Evolutionary conservation across 53 echinoderm and acorn worm genomes (phyloP).

Genomic region (Crossaster papposus): DNA sequence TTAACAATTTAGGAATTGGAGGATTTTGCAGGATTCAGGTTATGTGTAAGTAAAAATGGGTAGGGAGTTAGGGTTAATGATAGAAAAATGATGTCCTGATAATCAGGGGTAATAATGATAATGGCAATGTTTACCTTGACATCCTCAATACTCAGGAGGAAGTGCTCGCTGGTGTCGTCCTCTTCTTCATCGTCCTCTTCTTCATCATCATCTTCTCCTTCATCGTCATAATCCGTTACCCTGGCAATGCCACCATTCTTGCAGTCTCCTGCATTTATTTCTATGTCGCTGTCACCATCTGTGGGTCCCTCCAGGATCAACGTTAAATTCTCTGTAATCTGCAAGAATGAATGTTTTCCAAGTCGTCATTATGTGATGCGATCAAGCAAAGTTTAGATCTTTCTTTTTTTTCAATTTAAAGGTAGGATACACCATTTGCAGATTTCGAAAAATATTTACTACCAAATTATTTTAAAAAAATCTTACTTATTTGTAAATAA

Average conservation of each 20-base stretch:
- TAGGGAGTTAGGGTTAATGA: too few species aligned
- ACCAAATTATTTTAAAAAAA: too few species aligned
- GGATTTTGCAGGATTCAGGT: too few species aligned
- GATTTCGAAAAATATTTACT: too few species aligned
- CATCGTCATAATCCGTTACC: slow-evolving; percentile 49
- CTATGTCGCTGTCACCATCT: slow-evolving; percentile 82
- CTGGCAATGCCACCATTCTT: slow-evolving; percentile 22
- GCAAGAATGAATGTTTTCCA: background rate
- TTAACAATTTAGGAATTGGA: too few species aligned
- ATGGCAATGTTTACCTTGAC: slow-evolving; percentile 75
- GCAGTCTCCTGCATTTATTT: slow-evolving; percentile 64
- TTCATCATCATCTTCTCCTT: slow-evolving; percentile 59
- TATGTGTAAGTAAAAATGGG: too few species aligned
- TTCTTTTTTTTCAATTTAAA: too few species aligned
- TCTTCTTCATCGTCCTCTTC: slow-evolving; percentile 64
- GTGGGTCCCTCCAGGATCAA: slow-evolving; percentile 75
- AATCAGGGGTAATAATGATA: background rate
- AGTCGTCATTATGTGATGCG: background rate
- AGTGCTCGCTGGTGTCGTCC: slow-evolving; percentile 68
- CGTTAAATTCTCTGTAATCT: slow-evolving; percentile 79
- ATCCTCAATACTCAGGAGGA: slow-evolving; percentile 93
- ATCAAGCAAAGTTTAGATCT: too few species aligned
- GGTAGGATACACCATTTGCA: too few species aligned
- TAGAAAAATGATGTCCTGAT: background rate
- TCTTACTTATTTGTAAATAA: too few species aligned